phyloP scores from a whole-genome alignment of 2,113 vertebrate genomes.

The Todiramphus saurophagus region DNA sequence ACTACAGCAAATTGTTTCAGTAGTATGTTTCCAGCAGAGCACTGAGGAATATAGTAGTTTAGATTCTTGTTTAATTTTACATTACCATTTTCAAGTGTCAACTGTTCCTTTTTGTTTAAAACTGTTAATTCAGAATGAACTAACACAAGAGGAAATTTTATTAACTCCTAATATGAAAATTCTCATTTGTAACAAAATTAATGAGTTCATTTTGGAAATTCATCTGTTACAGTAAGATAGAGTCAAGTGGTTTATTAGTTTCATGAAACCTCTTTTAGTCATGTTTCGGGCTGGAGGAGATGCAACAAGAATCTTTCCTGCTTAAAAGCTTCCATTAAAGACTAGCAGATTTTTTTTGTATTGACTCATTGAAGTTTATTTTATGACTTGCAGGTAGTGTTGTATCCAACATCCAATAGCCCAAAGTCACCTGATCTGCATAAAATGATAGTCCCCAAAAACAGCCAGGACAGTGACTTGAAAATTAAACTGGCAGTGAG shows the following conservation, averaged over 20 bases:
- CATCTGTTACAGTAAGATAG: background rate
- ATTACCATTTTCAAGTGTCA: slow-evolving; percentile 29
- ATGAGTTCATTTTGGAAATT: slow-evolving; percentile 8
- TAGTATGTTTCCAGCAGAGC: background rate
- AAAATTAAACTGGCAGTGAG: slow-evolving; percentile 93
- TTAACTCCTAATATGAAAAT: slow-evolving; percentile 31
- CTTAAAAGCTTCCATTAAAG: background rate
- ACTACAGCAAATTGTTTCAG: background rate
- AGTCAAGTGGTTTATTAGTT: slow-evolving; percentile 2
- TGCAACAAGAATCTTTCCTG: background rate
- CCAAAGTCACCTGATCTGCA: slow-evolving; percentile 91
- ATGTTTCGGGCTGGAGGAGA: background rate
- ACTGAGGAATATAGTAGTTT: background rate
- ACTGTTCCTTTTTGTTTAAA: background rate
- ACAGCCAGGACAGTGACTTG: slow-evolving; percentile 91
- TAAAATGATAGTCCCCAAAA: slow-evolving; percentile 93
- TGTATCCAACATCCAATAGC: slow-evolving; percentile 91
- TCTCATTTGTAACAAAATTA: slow-evolving; percentile 44
- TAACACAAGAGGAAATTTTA: slow-evolving; percentile 21
- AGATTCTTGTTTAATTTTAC: background rate
- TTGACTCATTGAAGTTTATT: background rate
- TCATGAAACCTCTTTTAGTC: background rate
- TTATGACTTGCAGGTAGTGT: slow-evolving; percentile 81
- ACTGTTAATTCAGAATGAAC: slow-evolving; percentile 39
- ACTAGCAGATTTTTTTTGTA: background rate